phyloP scores from a whole-genome alignment of 2,888 invertebrate genomes.

The Eristalis intricaria region DNA sequence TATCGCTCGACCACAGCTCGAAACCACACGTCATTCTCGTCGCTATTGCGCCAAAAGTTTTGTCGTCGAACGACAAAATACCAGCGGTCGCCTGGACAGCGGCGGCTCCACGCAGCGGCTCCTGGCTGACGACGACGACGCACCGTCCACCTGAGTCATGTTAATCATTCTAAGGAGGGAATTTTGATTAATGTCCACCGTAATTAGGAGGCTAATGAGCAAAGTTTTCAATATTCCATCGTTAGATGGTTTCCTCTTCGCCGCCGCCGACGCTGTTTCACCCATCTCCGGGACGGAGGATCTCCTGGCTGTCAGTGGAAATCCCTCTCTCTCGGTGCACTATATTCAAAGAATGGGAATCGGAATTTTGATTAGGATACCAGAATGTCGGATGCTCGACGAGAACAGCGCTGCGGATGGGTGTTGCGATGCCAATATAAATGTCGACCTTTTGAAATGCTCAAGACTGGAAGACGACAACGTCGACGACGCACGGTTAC shows the following conservation, averaged over 20 bases:
- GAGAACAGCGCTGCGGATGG: slow-evolving; percentile 53
- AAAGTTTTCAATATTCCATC: slow-evolving; percentile 64
- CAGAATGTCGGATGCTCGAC: slow-evolving; percentile 73
- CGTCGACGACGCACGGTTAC: slow-evolving; percentile 38
- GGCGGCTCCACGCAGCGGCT: not conserved
- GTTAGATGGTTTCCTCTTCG: slow-evolving; percentile 11
- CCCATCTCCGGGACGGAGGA: not conserved
- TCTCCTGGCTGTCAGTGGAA: not conserved
- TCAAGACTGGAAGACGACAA: slow-evolving; percentile 34
- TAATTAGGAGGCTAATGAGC: slow-evolving; percentile 74
- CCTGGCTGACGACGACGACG: not conserved
- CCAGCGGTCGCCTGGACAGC: slow-evolving; percentile 7
- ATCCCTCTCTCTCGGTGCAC: not conserved
- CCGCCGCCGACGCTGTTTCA: not conserved
- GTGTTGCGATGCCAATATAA: slow-evolving; percentile 72
- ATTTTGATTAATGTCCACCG: slow-evolving; percentile 74
- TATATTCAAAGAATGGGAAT: slow-evolving; percentile 71
- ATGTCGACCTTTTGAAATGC: slow-evolving; percentile 68
- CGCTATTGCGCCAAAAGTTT: not conserved
- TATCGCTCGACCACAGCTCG: slow-evolving; percentile 39
- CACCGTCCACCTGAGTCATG: slow-evolving; percentile 47
- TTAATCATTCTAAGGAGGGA: slow-evolving; percentile 73
- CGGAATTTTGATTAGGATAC: slow-evolving; percentile 81
- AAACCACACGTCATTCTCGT: slow-evolving; percentile 54
- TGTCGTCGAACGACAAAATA: slow-evolving; percentile 20